Percentiles rank a stretch among this genome's conserved stretches.
These are phyloP conservation scores for Pan troglodytes DNA, from an alignment of 2,113 vertebrate species.

Conservation along the genomic window NHGRI_mPanTro3-v2.1_pri NC_072415.2:35269501-35270000, in stretches of 20 bases:
- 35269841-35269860: not conserved
- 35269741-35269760: not conserved
- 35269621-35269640: not conserved
- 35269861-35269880: not conserved
- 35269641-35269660: not conserved
- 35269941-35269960: not conserved
- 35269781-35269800: no score
- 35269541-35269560: slow-evolving; percentile 45
- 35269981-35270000: not conserved
- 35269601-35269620: not conserved
- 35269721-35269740: not conserved
- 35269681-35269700: not conserved
- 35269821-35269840: not conserved
- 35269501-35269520: slow-evolving; percentile 36
- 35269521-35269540: slow-evolving; percentile 62
- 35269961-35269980: not conserved
- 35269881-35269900: not conserved
- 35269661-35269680: not conserved
- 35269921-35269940: not conserved
- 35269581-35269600: slow-evolving; percentile 33
- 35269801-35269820: accelerated
- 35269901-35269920: not conserved
- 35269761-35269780: not conserved
- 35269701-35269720: not conserved
- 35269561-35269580: slow-evolving; percentile 27